These are phyloP conservation scores for Sisor rabdophorus DNA, from an alignment of 2,113 vertebrate genomes.

Conservation along the genomic window DNA sequence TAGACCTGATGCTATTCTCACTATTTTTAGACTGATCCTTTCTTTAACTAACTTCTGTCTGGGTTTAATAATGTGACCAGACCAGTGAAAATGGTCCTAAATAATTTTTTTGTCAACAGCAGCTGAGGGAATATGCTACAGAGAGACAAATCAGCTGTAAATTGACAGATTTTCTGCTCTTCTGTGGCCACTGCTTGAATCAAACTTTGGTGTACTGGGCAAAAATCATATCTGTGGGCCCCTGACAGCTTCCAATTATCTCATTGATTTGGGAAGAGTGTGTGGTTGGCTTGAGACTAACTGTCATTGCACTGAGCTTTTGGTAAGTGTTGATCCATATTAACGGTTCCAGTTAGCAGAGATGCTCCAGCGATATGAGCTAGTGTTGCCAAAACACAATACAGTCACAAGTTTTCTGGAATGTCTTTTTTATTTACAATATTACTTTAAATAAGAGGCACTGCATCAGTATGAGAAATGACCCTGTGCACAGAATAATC, in stretches of 20 bases:
- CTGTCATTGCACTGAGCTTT: constrained; percentile 44
- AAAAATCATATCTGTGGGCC: constrained; percentile 41
- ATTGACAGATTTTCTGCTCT: constrained; percentile 29
- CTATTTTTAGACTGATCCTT: constrained; percentile 4
- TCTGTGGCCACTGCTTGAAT: constrained; percentile 34
- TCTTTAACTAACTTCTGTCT: constrained; percentile 10
- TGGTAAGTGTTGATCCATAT: constrained; percentile 35
- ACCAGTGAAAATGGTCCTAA: constrained; percentile 8
- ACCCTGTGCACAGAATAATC: too few species aligned
- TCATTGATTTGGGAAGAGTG: constrained; percentile 37
- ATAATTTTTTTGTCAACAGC: constrained; percentile 13
- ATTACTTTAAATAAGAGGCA: too few species aligned
- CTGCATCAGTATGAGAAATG: too few species aligned
- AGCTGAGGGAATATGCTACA: constrained; percentile 34
- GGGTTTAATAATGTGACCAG: constrained; percentile 34
- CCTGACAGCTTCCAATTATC: constrained; percentile 49
- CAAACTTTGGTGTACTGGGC: constrained; percentile 33
- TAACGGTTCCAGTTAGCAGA: constrained; percentile 26
- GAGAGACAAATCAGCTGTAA: constrained; percentile 34
- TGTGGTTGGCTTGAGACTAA: constrained; percentile 41
- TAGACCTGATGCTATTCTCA: constrained; percentile 1
- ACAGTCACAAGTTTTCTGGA: too few species aligned
- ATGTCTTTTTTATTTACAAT: too few species aligned
- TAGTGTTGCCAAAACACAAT: too few species aligned
- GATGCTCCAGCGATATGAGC: constrained; percentile 4